These are phyloP conservation scores for Phortica magna DNA, from an alignment of 2,888 invertebrate species.

Conservation along the genomic window DNA sequence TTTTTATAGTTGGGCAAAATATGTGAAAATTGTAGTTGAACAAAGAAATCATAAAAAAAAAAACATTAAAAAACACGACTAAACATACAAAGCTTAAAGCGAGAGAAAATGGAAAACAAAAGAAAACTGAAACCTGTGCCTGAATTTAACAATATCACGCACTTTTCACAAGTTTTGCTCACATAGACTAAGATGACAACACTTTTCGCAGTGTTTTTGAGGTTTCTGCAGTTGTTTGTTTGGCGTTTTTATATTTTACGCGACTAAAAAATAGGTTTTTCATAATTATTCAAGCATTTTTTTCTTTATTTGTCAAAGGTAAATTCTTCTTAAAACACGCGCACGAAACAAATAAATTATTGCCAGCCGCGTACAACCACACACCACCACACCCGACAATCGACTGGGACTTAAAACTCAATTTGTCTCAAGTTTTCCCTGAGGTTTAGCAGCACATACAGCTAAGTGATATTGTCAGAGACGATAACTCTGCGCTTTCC, in stretches of 20 bases:
- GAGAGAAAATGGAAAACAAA: slow-evolving; percentile 1
- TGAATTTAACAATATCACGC: slow-evolving; percentile 9
- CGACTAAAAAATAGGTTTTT: no score
- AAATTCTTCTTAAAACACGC: no score
- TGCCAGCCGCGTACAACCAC: no score
- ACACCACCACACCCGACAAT: no score
- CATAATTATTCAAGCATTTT: background rate
- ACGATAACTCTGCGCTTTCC: no score
- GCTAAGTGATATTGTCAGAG: no score
- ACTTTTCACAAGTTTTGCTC: slow-evolving; percentile 23
- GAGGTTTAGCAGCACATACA: no score
- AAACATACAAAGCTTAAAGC: background rate
- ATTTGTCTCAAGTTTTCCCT: no score
- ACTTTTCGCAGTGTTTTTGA: slow-evolving; percentile 9
- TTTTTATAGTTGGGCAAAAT: background rate
- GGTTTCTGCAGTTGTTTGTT: no score
- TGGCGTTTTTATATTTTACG: no score
- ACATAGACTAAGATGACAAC: slow-evolving; percentile 13
- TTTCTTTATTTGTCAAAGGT: slow-evolving; percentile 4
- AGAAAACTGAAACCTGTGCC: background rate
- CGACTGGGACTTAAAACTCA: no score
- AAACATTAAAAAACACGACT: background rate
- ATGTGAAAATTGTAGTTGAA: background rate
- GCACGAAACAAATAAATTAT: no score
- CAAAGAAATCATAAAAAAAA: background rate